Evolutionary conservation across 2,888 invertebrate genomes (phyloP).

Genomic region (Cosmorhoe ocellata): DNA sequence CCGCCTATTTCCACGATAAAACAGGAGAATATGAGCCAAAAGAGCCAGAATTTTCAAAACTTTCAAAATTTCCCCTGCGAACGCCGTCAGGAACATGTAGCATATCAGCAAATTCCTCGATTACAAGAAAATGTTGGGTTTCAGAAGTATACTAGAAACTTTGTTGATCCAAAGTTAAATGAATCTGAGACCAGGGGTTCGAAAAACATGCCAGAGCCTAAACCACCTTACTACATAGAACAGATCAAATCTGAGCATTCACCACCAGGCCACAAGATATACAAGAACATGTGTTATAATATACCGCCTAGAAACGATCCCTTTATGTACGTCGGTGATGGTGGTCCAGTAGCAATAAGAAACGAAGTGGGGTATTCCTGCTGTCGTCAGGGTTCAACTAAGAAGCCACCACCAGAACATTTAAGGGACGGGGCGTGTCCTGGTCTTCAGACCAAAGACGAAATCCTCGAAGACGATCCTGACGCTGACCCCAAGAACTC

Average conservation of each 20-base stretch:
- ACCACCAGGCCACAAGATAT: slow-evolving; percentile 78
- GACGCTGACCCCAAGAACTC: slow-evolving; percentile 73
- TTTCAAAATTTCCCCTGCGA: slow-evolving; percentile 65
- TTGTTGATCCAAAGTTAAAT: slow-evolving; percentile 54
- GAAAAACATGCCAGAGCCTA: slow-evolving; percentile 53
- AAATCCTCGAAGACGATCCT: slow-evolving; percentile 83
- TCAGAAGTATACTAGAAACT: slow-evolving; percentile 68
- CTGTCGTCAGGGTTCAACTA: slow-evolving; percentile 88
- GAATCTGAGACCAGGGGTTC: slow-evolving; percentile 46
- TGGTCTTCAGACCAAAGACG: slow-evolving; percentile 87
- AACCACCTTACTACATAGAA: slow-evolving; percentile 75
- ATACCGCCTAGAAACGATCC: slow-evolving; percentile 68
- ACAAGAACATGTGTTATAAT: slow-evolving; percentile 72
- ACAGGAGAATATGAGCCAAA: slow-evolving; percentile 73
- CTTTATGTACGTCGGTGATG: slow-evolving; percentile 86
- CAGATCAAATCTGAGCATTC: slow-evolving; percentile 81
- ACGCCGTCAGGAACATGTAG: slow-evolving; percentile 53
- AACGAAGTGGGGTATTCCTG: slow-evolving; percentile 87
- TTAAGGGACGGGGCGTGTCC: slow-evolving; percentile 88
- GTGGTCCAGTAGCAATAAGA: slow-evolving; percentile 85
- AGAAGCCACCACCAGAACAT: slow-evolving; percentile 88
- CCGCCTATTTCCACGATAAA: slow-evolving; percentile 80
- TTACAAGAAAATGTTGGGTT: slow-evolving; percentile 68
- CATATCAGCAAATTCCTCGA: slow-evolving; percentile 58
- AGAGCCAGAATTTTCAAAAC: slow-evolving; percentile 59